Evolutionary conservation across 2,113 vertebrate species (phyloP).

Genomic region (Catharus fuscescens): DNA sequence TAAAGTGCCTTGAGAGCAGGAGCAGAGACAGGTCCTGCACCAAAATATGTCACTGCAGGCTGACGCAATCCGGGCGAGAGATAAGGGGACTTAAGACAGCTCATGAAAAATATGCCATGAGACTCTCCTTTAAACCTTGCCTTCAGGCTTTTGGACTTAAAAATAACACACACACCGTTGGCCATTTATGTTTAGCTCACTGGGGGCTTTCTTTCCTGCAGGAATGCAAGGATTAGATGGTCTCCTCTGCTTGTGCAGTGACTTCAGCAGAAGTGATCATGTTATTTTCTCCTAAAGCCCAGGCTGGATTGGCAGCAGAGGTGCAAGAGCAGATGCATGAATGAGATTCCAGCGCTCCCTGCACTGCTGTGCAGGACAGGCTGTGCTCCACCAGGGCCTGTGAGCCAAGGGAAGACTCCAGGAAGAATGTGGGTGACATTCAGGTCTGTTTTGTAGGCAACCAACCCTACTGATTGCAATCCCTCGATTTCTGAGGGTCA

Average conservation of each 20-base stretch:
- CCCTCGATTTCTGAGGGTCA: background rate
- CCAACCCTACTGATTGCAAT: background rate
- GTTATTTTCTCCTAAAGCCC: slow-evolving; percentile 41
- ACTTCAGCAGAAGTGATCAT: slow-evolving; percentile 41
- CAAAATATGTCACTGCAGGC: slow-evolving; percentile 56
- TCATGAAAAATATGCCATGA: slow-evolving; percentile 49
- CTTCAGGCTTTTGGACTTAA: slow-evolving; percentile 39
- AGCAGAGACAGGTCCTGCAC: background rate
- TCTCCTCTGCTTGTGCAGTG: background rate
- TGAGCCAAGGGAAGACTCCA: rapidly evolving
- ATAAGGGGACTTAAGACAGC: slow-evolving; percentile 68
- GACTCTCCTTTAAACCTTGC: slow-evolving; percentile 50
- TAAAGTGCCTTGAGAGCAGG: background rate
- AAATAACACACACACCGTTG: slow-evolving; percentile 54
- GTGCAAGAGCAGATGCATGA: slow-evolving; percentile 53
- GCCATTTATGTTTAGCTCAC: slow-evolving; percentile 60
- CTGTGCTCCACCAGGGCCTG: background rate
- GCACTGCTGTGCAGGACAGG: background rate
- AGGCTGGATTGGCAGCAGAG: background rate
- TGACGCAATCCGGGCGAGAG: slow-evolving; percentile 50
- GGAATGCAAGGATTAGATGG: slow-evolving; percentile 66
- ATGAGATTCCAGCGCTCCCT: background rate
- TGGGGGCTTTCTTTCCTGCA: slow-evolving; percentile 26
- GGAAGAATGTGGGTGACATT: background rate
- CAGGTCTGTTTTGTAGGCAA: background rate